These are phyloP conservation scores for Salarias fasciatus DNA, from an alignment of 2,797 vertebrate species.

Conservation along the genomic window DNA sequence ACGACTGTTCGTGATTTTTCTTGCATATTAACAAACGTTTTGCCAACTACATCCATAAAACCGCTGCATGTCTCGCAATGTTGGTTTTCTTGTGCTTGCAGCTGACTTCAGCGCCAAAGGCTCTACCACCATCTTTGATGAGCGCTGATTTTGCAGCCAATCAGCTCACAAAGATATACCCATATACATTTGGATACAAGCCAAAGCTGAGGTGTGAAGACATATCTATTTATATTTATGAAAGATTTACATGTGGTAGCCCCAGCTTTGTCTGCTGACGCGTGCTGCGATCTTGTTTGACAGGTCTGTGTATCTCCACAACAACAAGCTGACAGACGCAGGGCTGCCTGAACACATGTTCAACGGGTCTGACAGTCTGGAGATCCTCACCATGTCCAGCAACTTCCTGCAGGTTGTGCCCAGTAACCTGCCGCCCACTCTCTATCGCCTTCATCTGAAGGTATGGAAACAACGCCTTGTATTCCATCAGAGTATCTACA, in stretches of 20 bases:
- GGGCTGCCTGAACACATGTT: slow-evolving; percentile 94
- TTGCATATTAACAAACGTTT: too few relatives aligned
- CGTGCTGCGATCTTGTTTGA: neutral
- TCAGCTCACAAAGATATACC: slow-evolving; percentile 92
- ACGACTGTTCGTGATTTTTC: too few relatives aligned
- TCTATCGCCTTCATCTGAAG: slow-evolving; percentile 95
- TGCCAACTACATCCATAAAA: too few relatives aligned
- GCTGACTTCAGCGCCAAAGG: slow-evolving; percentile 91
- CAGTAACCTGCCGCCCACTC: slow-evolving; percentile 87
- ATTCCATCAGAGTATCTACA: too few relatives aligned
- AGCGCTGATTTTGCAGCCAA: slow-evolving; percentile 98
- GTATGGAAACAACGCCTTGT: slow-evolving; percentile 62
- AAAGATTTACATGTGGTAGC: neutral
- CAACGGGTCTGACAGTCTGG: slow-evolving; percentile 90
- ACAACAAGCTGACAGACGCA: slow-evolving; percentile 94
- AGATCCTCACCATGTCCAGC: slow-evolving; percentile 97
- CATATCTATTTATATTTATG: neutral
- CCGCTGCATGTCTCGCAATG: too few relatives aligned
- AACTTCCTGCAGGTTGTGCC: slow-evolving; percentile 94
- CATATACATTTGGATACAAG: slow-evolving; percentile 95
- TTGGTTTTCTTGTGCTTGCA: slow-evolving; percentile 66
- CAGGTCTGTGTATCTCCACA: slow-evolving; percentile 98
- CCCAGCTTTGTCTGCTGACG: neutral
- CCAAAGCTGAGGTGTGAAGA: slow-evolving; percentile 89
- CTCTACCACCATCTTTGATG: slow-evolving; percentile 90